These are phyloP conservation scores for Trisateles emortualis DNA, from an alignment of 2,888 invertebrate genomes.

Conservation along the genomic window DNA sequence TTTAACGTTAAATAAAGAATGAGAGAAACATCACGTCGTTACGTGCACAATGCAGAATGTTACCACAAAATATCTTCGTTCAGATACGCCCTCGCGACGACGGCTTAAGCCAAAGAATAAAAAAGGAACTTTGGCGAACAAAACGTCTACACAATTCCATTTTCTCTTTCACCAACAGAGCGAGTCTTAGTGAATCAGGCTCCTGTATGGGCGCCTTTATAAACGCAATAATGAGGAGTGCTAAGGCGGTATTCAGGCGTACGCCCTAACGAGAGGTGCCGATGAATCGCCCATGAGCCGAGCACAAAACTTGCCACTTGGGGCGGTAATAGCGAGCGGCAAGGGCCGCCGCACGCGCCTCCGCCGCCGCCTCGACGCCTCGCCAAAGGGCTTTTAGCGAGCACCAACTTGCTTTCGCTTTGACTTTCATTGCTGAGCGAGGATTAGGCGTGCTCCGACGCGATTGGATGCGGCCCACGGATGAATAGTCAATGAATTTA, in stretches of 20 bases:
- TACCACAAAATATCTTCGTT: constrained; percentile 65
- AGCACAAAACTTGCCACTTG: constrained; percentile 83
- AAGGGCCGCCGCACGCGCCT: constrained; percentile 45
- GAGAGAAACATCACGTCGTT: constrained; percentile 61
- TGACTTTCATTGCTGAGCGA: constrained; percentile 70
- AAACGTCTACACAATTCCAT: constrained; percentile 84
- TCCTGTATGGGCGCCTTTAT: constrained; percentile 83
- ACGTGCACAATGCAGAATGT: constrained; percentile 63
- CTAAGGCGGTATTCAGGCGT: constrained; percentile 82
- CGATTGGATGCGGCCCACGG: constrained; percentile 71
- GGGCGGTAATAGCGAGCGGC: constrained; percentile 62
- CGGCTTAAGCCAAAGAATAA: constrained; percentile 63
- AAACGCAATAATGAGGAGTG: constrained; percentile 86
- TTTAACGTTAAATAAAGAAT: constrained; percentile 55
- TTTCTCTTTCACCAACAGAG: constrained; percentile 82
- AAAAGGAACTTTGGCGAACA: constrained; percentile 75
- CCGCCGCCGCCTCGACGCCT: constrained; percentile 55
- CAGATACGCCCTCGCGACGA: constrained; percentile 56
- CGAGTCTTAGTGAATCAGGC: constrained; percentile 82
- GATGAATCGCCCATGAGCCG: constrained; percentile 83
- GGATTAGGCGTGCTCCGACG: constrained; percentile 67
- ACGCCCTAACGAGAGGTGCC: constrained; percentile 80
- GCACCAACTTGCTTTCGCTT: constrained; percentile 75
- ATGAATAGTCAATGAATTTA: constrained; percentile 79
- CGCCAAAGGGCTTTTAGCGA: constrained; percentile 79